Evolutionary conservation across 2,888 invertebrate genomes (phyloP).

Genomic region (Dilophus febrilis): DNA sequence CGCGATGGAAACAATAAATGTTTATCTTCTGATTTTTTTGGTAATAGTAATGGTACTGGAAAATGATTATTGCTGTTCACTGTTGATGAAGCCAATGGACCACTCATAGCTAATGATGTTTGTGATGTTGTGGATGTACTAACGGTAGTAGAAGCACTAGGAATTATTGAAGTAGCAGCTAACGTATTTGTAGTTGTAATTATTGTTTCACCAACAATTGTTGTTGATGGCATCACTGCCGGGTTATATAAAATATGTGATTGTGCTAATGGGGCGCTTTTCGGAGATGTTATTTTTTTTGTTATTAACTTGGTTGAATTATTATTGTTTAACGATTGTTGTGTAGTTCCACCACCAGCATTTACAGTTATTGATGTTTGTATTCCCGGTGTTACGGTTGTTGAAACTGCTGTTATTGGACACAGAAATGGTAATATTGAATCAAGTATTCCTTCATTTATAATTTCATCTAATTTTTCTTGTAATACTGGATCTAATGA

Average conservation of each 20-base stretch:
- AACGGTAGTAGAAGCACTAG: too few relatives aligned
- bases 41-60: neutral
- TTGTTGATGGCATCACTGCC: neutral
- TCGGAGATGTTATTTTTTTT: neutral
- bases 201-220: neutral
- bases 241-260: too few relatives aligned
- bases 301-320: neutral
- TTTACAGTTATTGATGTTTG: neutral
- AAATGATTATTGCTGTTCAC: neutral
- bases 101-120: neutral
- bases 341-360: neutral
- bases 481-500: slow-evolving; percentile 21
- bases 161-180: neutral
- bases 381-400: slow-evolving; percentile 2
- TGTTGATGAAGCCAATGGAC: neutral
- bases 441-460: slow-evolving; percentile 68
- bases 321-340: too few relatives aligned
- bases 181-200: neutral
- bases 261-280: too few relatives aligned
- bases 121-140: neutral
- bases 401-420: slow-evolving; percentile 16
- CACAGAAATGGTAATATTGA: slow-evolving; percentile 62
- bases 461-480: slow-evolving; percentile 36
- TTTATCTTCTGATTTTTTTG: neutral
- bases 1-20: neutral